Evolutionary conservation across 2,113 vertebrate genomes (phyloP).

Genomic region (Platanista minor): DNA sequence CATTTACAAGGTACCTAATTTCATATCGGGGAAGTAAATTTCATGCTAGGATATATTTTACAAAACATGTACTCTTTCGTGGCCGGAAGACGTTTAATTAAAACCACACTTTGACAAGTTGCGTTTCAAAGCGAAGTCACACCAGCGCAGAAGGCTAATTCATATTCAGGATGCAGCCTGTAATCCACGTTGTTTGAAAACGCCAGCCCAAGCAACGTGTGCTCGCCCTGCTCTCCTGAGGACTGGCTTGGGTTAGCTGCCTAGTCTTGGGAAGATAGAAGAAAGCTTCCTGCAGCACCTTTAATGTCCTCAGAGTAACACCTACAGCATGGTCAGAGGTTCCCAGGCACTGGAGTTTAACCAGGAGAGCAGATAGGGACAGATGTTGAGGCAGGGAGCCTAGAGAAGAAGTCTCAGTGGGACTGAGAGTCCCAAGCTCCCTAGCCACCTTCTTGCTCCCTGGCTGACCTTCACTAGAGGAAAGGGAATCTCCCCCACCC

Average conservation of each 20-base stretch:
- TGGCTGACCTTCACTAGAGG: neutral
- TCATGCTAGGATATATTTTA: constrained; percentile 83
- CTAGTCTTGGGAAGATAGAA: neutral
- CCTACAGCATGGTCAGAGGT: rapidly evolving
- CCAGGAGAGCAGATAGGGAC: neutral
- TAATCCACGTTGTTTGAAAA: constrained; percentile 76
- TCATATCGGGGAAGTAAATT: constrained; percentile 80
- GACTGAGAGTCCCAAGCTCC: neutral
- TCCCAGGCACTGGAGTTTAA: neutral
- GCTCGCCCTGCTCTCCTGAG: neutral
- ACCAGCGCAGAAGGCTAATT: constrained; percentile 76
- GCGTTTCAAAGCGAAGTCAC: constrained; percentile 76
- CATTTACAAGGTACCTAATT: constrained; percentile 80
- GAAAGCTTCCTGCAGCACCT: neutral
- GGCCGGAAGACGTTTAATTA: constrained; percentile 83
- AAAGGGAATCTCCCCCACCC: neutral
- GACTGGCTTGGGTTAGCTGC: neutral
- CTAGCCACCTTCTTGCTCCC: neutral
- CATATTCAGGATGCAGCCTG: constrained; percentile 75
- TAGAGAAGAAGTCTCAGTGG: neutral
- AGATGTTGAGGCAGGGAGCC: neutral
- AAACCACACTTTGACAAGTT: constrained; percentile 80
- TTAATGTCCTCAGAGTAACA: neutral
- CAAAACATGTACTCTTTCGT: constrained; percentile 82
- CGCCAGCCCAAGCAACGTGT: rapidly evolving